Conservation (phyloP, 2,888 invertebrate genomes). For the Micropterix aruncella region DNA sequence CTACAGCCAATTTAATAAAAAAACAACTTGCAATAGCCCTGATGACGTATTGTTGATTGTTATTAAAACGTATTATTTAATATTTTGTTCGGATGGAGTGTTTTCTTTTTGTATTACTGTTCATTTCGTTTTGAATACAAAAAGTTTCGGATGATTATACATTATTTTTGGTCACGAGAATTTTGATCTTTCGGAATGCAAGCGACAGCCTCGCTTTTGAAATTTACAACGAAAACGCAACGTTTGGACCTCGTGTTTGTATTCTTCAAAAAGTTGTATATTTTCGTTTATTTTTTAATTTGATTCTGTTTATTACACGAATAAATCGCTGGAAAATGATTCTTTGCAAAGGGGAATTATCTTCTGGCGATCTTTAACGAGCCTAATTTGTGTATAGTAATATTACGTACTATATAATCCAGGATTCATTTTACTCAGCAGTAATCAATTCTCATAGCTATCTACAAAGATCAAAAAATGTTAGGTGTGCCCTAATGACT, state of each 20-base stretch:
- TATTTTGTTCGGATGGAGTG: too few species aligned
- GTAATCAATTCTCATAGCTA: conserved; percentile 2
- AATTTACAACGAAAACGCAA: too few species aligned
- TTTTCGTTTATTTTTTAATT: conserved; percentile 1
- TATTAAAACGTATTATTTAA: conserved; percentile 7
- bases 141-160: conserved; percentile 3
- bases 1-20: conserved; percentile 15
- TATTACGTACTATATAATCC: too few species aligned
- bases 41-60: conserved; percentile 26
- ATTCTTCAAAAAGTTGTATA: not conserved
- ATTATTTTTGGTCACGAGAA: not conserved
- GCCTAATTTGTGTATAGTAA: too few species aligned
- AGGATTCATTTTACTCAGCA: conserved; percentile 6
- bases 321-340: too few species aligned
- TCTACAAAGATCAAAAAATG: not conserved
- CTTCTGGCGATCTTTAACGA: too few species aligned
- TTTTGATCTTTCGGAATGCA: too few species aligned
- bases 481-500: not conserved
- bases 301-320: conserved; percentile 1
- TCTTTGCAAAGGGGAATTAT: too few species aligned
- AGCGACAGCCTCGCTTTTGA: too few species aligned
- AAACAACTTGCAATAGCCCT: conserved; percentile 41
- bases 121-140: conserved; percentile 6
- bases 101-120: conserved; percentile 5
- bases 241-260: not conserved